Conservation (phyloP, 1,140 invertebrate species). For the Anadara kagoshimensis region DNA sequence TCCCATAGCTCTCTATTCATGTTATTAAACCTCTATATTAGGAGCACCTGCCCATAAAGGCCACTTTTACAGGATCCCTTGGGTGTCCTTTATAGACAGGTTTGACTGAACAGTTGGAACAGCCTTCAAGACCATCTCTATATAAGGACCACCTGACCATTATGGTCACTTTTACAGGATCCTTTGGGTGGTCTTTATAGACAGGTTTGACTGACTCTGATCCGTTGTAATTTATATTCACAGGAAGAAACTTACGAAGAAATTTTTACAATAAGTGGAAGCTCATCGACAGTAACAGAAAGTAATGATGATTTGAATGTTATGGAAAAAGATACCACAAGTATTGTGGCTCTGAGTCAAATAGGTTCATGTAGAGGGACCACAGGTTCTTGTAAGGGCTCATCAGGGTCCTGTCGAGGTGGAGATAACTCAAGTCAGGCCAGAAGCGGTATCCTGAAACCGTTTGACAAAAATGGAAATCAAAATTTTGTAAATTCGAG, state of each 20-base stretch:
- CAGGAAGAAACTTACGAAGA: conserved; percentile 62
- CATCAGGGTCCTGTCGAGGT: conserved; percentile 12
- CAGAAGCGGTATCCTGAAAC: background rate
- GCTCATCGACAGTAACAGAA: conserved; percentile 43
- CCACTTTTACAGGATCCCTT: too few species aligned
- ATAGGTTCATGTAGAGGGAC: conserved; percentile 33
- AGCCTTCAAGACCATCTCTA: too few species aligned
- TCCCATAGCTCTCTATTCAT: too few species aligned
- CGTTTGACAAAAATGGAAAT: background rate
- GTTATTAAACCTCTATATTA: too few species aligned
- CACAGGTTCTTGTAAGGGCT: conserved; percentile 12
- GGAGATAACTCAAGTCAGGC: conserved; percentile 24
- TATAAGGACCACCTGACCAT: too few species aligned
- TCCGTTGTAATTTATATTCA: too few species aligned
- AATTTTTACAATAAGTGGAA: conserved; percentile 61
- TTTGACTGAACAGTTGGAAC: too few species aligned
- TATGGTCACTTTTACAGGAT: too few species aligned
- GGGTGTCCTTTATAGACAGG: too few species aligned
- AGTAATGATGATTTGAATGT: conserved; percentile 43
- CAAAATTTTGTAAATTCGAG: conserved; percentile 13
- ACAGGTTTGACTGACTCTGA: too few species aligned
- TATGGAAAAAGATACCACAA: background rate
- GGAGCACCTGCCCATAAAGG: too few species aligned
- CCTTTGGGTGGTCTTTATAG: too few species aligned
- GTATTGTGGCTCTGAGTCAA: conserved; percentile 30